phyloP scores from a whole-genome alignment of 2,888 invertebrate genomes.

The Subacronicta megacephala region DNA sequence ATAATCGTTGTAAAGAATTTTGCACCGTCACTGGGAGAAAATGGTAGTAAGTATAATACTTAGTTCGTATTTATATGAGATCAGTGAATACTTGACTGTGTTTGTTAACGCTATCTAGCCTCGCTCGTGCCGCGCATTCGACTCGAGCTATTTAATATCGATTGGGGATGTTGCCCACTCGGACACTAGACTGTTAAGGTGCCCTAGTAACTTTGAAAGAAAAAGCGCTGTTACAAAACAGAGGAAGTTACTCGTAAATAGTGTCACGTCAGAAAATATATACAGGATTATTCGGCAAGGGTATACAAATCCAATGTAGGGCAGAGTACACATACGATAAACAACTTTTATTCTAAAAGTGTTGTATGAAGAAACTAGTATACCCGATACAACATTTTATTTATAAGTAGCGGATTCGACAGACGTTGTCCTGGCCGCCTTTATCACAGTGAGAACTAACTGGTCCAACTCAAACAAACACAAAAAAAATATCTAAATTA shows the following conservation, averaged over 20 bases:
- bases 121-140: slow-evolving; percentile 25
- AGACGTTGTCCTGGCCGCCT: too few species aligned
- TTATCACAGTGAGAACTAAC: too few species aligned
- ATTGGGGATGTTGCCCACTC: slow-evolving; percentile 40
- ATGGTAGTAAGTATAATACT: slow-evolving; percentile 4
- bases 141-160: slow-evolving; percentile 48
- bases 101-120: slow-evolving; percentile 32
- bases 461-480: too few species aligned
- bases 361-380: too few species aligned
- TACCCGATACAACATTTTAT: too few species aligned
- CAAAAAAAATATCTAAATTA: too few species aligned
- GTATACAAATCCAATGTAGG: too few species aligned
- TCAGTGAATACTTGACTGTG: slow-evolving; percentile 38
- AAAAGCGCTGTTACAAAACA: slow-evolving; percentile 4
- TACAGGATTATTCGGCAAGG: neutral
- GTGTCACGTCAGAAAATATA: neutral
- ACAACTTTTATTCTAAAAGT: too few species aligned
- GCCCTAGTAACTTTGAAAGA: slow-evolving; percentile 23
- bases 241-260: neutral
- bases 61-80: slow-evolving; percentile 12
- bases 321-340: too few species aligned
- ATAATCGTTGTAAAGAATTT: slow-evolving; percentile 52
- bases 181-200: slow-evolving; percentile 28
- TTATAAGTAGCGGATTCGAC: too few species aligned
- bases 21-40: slow-evolving; percentile 36